phyloP scores from a whole-genome alignment of 2,888 invertebrate species.

The Siphlonurus alternatus region DNA sequence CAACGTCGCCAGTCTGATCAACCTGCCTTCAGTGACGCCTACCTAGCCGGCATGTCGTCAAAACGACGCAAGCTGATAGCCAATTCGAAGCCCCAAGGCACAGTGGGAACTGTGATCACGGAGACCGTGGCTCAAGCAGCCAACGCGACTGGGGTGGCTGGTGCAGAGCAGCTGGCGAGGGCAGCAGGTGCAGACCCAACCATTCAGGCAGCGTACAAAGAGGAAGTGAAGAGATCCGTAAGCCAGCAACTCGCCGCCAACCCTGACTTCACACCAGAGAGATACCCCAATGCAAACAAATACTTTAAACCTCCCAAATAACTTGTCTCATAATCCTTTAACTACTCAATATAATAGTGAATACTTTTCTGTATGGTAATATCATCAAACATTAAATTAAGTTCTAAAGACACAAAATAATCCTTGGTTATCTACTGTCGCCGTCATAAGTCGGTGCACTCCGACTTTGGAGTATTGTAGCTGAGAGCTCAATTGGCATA shows the following conservation, averaged over 20 bases:
- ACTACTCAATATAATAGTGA: too few species aligned
- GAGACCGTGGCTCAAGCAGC: constrained; percentile 6
- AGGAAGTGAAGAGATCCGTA: constrained; percentile 30
- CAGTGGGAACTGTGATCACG: constrained; percentile 18
- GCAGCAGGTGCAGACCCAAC: constrained; percentile 31
- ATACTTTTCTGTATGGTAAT: too few species aligned
- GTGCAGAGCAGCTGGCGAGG: constrained; percentile 30
- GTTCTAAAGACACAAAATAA: too few species aligned
- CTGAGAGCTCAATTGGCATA: too few species aligned
- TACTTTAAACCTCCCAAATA: constrained; percentile 22
- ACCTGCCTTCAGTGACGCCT: constrained; percentile 69
- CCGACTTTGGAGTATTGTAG: too few species aligned
- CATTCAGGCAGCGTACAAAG: constrained; percentile 34
- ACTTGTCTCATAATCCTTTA: too few species aligned
- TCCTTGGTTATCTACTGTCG: too few species aligned
- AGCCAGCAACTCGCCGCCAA: constrained; percentile 19
- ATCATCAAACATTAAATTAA: too few species aligned
- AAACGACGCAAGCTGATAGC: constrained; percentile 65
- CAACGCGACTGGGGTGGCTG: constrained; percentile 17
- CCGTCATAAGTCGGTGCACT: too few species aligned
- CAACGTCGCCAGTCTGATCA: constrained; percentile 44
- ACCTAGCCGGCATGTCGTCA: constrained; percentile 75
- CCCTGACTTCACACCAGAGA: constrained; percentile 27
- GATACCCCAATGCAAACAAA: constrained; percentile 30
- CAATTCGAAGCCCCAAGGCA: constrained; percentile 21